These are phyloP conservation scores for Dryobates pubescens DNA, from an alignment of 2,797 vertebrate species.

Conservation along the genomic window DNA sequence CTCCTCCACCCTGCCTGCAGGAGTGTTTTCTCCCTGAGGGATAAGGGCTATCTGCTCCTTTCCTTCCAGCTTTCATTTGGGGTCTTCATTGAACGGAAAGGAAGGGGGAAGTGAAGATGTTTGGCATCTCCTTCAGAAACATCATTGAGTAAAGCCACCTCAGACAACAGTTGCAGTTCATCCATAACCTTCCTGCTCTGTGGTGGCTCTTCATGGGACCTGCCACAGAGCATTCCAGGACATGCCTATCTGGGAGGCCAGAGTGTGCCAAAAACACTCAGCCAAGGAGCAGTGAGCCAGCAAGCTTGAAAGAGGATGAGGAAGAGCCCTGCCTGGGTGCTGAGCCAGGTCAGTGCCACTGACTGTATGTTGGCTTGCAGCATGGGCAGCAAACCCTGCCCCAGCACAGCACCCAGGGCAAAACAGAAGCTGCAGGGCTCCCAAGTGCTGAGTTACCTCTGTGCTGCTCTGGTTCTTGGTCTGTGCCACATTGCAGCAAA, in stretches of 20 bases:
- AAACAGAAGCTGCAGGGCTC: not conserved
- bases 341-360: not conserved
- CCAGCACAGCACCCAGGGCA: not conserved
- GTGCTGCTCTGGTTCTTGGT: not conserved
- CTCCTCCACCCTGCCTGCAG: not conserved
- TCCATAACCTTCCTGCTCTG: not conserved
- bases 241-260: not conserved
- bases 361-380: not conserved
- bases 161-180: not conserved
- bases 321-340: not conserved
- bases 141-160: not conserved
- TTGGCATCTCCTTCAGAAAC: not conserved
- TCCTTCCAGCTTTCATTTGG: not conserved
- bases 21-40: not conserved
- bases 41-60: slow-evolving; percentile 1
- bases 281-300: not conserved
- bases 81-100: not conserved
- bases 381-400: not conserved
- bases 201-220: accelerated
- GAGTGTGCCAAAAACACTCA: not conserved
- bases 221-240: not conserved
- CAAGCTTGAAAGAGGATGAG: not conserved
- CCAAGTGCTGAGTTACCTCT: not conserved
- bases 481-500: not conserved
- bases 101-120: not conserved